Evolutionary conservation across 2,797 vertebrate species (phyloP).

Genomic region (Carapus acus): DNA sequence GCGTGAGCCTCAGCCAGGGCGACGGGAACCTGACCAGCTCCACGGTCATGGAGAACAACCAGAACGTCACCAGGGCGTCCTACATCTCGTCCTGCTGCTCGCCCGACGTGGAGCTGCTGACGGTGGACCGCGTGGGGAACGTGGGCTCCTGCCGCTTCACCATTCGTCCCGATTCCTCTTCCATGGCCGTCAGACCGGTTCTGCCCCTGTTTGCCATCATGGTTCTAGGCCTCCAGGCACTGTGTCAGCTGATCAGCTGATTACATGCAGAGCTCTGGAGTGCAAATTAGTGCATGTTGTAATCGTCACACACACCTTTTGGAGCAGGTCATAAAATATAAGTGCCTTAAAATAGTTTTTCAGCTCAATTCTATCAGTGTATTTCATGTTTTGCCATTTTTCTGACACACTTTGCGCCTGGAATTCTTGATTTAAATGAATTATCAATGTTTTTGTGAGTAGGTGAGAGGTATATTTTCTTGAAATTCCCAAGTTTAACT

Average conservation of each 20-base stretch:
- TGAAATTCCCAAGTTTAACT: too few species aligned
- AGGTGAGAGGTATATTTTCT: too few species aligned
- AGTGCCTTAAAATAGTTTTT: too few species aligned
- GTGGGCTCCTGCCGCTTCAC: slow-evolving; percentile 34
- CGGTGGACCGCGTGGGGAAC: slow-evolving; percentile 57
- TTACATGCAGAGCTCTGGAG: too few species aligned
- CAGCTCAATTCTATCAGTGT: too few species aligned
- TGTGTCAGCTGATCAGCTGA: slow-evolving; percentile 3
- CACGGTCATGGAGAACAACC: background rate
- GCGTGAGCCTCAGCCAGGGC: slow-evolving; percentile 38
- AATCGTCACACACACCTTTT: too few species aligned
- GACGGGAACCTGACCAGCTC: slow-evolving; percentile 49
- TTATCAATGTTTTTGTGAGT: too few species aligned
- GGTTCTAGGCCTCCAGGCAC: slow-evolving; percentile 5
- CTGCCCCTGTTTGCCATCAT: slow-evolving; percentile 1
- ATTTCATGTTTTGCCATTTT: too few species aligned
- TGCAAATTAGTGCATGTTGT: too few species aligned
- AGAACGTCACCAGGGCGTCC: slow-evolving; percentile 35
- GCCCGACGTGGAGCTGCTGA: slow-evolving; percentile 44
- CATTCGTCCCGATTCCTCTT: background rate
- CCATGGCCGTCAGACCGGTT: slow-evolving; percentile 16
- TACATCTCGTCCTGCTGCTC: slow-evolving; percentile 58
- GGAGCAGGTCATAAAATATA: too few species aligned
- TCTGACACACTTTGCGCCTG: too few species aligned
- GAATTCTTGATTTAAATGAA: too few species aligned